Evolutionary conservation across 2,113 vertebrate genomes (phyloP).

Genomic region (Pteronura brasiliensis): DNA sequence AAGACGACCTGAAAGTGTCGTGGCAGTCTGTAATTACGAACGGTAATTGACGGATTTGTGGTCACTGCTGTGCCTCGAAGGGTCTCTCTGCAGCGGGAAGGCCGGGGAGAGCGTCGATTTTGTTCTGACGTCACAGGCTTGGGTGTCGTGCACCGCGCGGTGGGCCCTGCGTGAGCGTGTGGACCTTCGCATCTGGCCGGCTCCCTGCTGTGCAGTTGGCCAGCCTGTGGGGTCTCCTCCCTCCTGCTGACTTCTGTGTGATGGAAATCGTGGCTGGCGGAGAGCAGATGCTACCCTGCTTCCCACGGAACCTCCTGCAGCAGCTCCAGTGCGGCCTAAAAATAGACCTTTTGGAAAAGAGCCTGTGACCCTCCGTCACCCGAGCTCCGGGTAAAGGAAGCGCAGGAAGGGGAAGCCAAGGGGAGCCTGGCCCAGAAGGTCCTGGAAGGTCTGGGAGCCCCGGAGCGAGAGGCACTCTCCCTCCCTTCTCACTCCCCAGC

Average conservation of each 20-base stretch:
- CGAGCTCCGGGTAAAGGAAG: background rate
- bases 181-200: rapidly evolving
- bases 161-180: background rate
- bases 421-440: background rate
- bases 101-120: background rate
- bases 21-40: too few relatives aligned
- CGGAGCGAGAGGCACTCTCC: background rate
- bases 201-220: background rate
- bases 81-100: background rate
- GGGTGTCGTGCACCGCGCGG: rapidly evolving
- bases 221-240: background rate
- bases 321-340: background rate
- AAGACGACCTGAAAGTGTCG: background rate
- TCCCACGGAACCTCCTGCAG: constrained; percentile 28
- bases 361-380: background rate
- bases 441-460: background rate
- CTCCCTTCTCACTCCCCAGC: too few relatives aligned
- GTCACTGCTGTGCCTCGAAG: background rate
- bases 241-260: background rate
- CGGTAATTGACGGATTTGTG: too few relatives aligned
- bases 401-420: background rate
- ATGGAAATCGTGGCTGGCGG: background rate
- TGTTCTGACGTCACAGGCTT: rapidly evolving
- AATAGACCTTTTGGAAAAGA: constrained; percentile 35
- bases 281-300: background rate